Evolutionary conservation across 2,888 invertebrate species (phyloP).

Genomic region (Polyommatus iphigenia): DNA sequence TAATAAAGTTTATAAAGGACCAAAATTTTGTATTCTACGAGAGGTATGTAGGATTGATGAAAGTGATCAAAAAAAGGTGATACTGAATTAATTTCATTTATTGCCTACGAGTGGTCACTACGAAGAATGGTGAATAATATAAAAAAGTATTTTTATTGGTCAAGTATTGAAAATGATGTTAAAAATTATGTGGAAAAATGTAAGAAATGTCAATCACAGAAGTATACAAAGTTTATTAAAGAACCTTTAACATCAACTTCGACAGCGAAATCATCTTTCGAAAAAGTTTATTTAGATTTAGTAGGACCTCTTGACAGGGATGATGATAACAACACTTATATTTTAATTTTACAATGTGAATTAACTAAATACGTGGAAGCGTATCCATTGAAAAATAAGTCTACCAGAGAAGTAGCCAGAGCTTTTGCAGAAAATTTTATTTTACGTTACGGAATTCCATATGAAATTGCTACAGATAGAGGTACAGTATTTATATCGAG

Average conservation of each 20-base stretch:
- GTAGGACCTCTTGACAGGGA: neutral
- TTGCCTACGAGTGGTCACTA: too few relatives aligned
- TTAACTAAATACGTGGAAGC: neutral
- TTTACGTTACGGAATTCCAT: too few relatives aligned
- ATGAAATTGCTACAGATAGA: too few relatives aligned
- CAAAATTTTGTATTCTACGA: constrained; percentile 1
- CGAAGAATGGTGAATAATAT: constrained; percentile 14
- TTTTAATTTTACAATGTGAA: neutral
- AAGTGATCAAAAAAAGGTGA: constrained; percentile 17
- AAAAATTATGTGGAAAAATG: too few relatives aligned
- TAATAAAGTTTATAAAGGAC: too few relatives aligned
- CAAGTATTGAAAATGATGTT: constrained; percentile 8
- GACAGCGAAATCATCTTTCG: too few relatives aligned
- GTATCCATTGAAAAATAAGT: neutral
- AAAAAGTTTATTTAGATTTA: too few relatives aligned
- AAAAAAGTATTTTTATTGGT: constrained; percentile 8
- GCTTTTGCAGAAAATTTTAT: neutral
- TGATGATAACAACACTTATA: neutral
- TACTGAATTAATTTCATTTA: constrained; percentile 12
- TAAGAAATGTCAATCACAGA: too few relatives aligned
- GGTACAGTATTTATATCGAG: too few relatives aligned
- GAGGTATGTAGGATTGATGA: constrained; percentile 14
- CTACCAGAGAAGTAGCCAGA: neutral
- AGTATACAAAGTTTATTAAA: too few relatives aligned
- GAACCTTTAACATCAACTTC: too few relatives aligned